A percentile compares a stretch with the other conserved stretches of the same genome.
Conservation (phyloP, 2,888 invertebrate species). For the Ceraclea dissimilis region DNA sequence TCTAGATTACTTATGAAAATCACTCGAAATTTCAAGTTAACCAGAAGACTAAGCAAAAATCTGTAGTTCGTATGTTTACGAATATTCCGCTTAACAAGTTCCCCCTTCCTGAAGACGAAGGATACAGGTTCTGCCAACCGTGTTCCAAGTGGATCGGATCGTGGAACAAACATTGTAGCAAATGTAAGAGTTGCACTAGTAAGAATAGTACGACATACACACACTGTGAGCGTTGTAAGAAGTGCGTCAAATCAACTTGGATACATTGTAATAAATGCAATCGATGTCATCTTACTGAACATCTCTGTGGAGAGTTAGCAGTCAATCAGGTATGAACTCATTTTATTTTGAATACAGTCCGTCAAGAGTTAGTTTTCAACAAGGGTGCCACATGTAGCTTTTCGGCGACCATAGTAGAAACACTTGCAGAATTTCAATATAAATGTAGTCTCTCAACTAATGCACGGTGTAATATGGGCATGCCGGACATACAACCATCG, state of each 20-base stretch:
- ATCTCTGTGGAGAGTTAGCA: slow-evolving; percentile 37
- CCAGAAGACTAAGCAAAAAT: slow-evolving; percentile 61
- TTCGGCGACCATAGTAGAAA: too few species aligned
- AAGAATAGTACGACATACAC: slow-evolving; percentile 56
- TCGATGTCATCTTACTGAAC: slow-evolving; percentile 51
- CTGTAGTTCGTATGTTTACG: slow-evolving; percentile 83
- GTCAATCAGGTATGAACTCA: slow-evolving; percentile 38
- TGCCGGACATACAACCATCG: too few species aligned
- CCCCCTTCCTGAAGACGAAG: slow-evolving; percentile 47
- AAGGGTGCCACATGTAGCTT: too few species aligned
- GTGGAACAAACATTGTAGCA: slow-evolving; percentile 39
- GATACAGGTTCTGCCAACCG: slow-evolving; percentile 63
- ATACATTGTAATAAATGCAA: slow-evolving; percentile 67
- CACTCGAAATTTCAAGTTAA: slow-evolving; percentile 62
- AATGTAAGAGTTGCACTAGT: slow-evolving; percentile 45
- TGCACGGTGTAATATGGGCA: too few species aligned
- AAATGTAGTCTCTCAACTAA: too few species aligned
- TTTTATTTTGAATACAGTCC: too few species aligned
- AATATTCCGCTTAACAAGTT: slow-evolving; percentile 57
- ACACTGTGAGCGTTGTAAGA: slow-evolving; percentile 70
- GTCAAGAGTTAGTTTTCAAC: too few species aligned
- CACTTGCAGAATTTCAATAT: too few species aligned
- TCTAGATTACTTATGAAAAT: slow-evolving; percentile 72
- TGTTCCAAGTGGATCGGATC: slow-evolving; percentile 61
- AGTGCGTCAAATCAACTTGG: slow-evolving; percentile 82